Evolutionary conservation across 2,888 invertebrate species (phyloP).

Genomic region (Phytoseiulus persimilis): DNA sequence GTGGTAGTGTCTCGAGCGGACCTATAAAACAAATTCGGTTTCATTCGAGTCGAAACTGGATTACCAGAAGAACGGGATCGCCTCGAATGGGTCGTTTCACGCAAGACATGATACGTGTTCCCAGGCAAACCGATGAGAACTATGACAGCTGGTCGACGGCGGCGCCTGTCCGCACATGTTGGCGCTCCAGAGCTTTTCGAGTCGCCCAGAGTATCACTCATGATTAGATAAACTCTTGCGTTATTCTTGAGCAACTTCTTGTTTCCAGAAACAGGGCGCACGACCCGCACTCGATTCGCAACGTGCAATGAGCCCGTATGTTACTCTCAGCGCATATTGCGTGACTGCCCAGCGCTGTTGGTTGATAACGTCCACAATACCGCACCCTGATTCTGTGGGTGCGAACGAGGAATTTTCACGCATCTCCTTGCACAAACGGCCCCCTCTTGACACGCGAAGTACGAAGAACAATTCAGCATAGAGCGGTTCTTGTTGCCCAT

Average conservation of each 20-base stretch:
- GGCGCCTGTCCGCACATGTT: not conserved
- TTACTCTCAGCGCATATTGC: not conserved
- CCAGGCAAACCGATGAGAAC: not conserved
- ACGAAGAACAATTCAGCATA: too few relatives aligned
- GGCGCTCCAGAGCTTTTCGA: not conserved
- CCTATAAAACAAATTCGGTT: slow-evolving; percentile 57
- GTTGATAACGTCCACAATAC: not conserved
- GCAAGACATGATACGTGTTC: not conserved
- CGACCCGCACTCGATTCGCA: not conserved
- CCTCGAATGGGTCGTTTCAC: not conserved
- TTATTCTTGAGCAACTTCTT: not conserved
- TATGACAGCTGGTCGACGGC: not conserved
- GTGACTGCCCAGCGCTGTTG: not conserved
- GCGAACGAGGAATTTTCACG: not conserved
- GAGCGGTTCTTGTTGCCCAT: too few relatives aligned
- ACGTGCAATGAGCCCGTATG: not conserved
- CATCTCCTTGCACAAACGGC: too few relatives aligned
- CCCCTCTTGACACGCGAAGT: too few relatives aligned
- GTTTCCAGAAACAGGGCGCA: not conserved
- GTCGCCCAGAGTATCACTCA: not conserved
- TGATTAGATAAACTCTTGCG: not conserved
- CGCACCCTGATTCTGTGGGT: not conserved
- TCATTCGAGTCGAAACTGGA: not conserved
- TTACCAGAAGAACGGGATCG: not conserved
- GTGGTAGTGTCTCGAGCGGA: slow-evolving; percentile 82